Evolutionary conservation across 2,888 invertebrate genomes (phyloP), one percentile per base, ranked within the genome.

Genomic region (Hermodice carunculata): DNA sequence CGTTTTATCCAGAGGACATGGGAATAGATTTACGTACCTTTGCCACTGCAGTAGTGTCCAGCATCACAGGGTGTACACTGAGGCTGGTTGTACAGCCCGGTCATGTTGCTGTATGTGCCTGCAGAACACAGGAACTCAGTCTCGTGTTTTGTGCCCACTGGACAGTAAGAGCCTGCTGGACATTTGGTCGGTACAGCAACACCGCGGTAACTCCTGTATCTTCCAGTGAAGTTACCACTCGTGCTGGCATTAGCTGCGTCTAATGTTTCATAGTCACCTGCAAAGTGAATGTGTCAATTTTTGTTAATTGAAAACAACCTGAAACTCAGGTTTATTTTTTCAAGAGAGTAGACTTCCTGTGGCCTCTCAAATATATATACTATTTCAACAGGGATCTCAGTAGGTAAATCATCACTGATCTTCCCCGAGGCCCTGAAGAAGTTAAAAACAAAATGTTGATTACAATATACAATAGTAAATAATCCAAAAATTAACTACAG

Each of bases 11-110:
- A 37, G 40, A 37, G 11, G 14, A 14, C 40, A 14, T 37, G 40
- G 40, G 14, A 37, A 14, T 37, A 26, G 59, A 17, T 11, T 29
- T 11, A 19, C 62, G 14, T 67, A 82, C 82, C 82, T 76, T 77
- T 68, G 40, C 82, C 83, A 54, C 63, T 67, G 66, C 84, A 84
- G 74, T 77, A 84, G 44, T 43, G 66, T 8, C 82, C 82, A 5
- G 81, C 78, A n/a, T 75, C 74, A 72, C 84, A 84, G 2, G 78
- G 79, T 28, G 80, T 79, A 66, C 84, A 84, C 69, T 82, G 81
- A 17, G 75, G 67, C 3, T 70, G 60, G 44, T 64, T 73, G 32
- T 73, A 65, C 49, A 84, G 72, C 19, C 81, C 79, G 5, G 82
- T 81, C 44, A 49, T 65, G 73, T 82, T 84, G 67, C 81, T 80